These are phyloP conservation scores for Dreissena rostriformis DNA, from an alignment of 1,140 invertebrate species.

Conservation along the genomic window DNA sequence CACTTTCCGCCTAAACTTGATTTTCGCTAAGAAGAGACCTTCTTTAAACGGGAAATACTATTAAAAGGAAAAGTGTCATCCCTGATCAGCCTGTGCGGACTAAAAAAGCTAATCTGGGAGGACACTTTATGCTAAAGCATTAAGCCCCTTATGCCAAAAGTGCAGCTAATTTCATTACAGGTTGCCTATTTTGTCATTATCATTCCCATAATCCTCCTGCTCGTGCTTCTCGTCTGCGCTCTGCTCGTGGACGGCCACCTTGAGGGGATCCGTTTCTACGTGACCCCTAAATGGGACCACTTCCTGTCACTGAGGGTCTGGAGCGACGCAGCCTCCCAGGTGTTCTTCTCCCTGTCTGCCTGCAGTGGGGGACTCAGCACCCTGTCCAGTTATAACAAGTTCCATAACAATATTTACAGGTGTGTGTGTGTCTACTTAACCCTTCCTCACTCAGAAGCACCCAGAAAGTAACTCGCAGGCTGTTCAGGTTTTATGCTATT, in stretches of 20 bases:
- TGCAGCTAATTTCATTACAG: too few relatives aligned
- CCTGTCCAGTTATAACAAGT: constrained; percentile 84
- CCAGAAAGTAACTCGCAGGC: too few relatives aligned
- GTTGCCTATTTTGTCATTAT: constrained; percentile 89
- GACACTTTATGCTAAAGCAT: too few relatives aligned
- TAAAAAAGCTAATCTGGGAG: too few relatives aligned
- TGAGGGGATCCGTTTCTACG: constrained; percentile 91
- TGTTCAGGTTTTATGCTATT: too few relatives aligned
- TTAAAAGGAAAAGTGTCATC: too few relatives aligned
- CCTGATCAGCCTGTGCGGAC: too few relatives aligned
- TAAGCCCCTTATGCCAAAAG: too few relatives aligned
- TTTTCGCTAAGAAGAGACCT: too few relatives aligned
- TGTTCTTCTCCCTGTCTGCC: constrained; percentile 84
- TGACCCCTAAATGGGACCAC: constrained; percentile 82
- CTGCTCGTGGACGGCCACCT: constrained; percentile 93
- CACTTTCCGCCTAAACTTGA: too few relatives aligned
- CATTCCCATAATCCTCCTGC: constrained; percentile 94
- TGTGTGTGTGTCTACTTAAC: constrained; percentile 68
- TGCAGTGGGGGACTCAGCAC: constrained; percentile 84
- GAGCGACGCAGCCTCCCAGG: constrained; percentile 84
- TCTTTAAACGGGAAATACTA: too few relatives aligned
- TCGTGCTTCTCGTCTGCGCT: constrained; percentile 93
- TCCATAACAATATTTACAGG: constrained; percentile 84
- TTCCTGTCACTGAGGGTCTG: constrained; percentile 82
- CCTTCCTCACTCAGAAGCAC: too few relatives aligned